Percentiles rank a stretch among this genome's conserved stretches.
Conservation (phyloP, 2,888 invertebrate species). For the Sylvicola cinctus region DNA sequence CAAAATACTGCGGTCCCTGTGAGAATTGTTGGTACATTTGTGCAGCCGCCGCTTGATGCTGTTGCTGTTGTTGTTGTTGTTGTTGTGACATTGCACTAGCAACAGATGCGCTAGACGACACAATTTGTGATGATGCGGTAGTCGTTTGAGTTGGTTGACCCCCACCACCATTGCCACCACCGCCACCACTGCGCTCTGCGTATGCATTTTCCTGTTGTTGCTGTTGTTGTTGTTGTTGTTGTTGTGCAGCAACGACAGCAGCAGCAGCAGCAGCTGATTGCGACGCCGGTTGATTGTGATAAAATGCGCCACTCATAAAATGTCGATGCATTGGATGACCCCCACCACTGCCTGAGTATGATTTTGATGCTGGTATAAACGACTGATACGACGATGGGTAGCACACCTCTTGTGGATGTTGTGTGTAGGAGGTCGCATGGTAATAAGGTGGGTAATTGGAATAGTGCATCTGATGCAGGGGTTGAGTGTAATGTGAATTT, state of each 20-base stretch:
- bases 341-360: too few relatives aligned
- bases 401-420: constrained; percentile 18
- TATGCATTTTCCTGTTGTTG: background rate
- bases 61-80: constrained; percentile 12
- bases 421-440: constrained; percentile 20
- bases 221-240: background rate
- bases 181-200: too few relatives aligned
- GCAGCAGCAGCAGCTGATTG: constrained; percentile 9
- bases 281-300: constrained; percentile 11
- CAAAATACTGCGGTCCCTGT: constrained; percentile 8
- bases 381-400: constrained; percentile 30
- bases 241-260: constrained; percentile 1
- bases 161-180: constrained; percentile 14
- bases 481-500: constrained; percentile 16
- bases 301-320: constrained; percentile 12
- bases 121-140: constrained; percentile 5
- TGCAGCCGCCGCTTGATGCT: constrained; percentile 22
- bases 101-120: too few relatives aligned
- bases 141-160: constrained; percentile 24
- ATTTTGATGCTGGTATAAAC: constrained; percentile 21
- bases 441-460: constrained; percentile 24
- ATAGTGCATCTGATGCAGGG: constrained; percentile 25
- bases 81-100: too few relatives aligned
- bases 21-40: constrained; percentile 10
- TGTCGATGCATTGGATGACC: constrained; percentile 15